A percentile compares a stretch with the other conserved stretches of the same genome.
phyloP scores from a whole-genome alignment of 2,113 vertebrate genomes.

The Procavia capensis region DNA sequence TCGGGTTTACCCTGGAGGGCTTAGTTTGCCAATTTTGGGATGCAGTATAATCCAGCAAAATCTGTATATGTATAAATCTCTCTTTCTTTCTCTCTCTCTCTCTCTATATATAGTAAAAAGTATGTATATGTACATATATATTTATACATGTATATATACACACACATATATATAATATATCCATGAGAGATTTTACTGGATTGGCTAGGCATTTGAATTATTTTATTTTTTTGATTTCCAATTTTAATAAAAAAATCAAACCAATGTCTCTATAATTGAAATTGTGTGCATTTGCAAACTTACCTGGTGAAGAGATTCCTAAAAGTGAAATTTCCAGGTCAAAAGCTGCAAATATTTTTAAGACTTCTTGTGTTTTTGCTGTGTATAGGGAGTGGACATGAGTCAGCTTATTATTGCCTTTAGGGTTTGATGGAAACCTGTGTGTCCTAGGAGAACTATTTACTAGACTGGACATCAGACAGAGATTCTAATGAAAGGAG shows the following conservation, averaged over 20 bases:
- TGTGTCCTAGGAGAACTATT: not conserved
- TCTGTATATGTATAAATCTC: no score
- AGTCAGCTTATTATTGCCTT: not conserved
- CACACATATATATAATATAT: no score
- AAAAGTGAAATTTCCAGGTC: conserved; percentile 9
- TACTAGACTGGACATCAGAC: not conserved
- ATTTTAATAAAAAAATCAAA: not conserved
- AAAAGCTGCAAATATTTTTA: conserved; percentile 21
- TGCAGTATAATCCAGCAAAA: not conserved
- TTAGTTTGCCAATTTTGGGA: not conserved
- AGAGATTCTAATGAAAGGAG: conserved; percentile 19
- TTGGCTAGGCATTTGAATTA: not conserved
- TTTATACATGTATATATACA: no score
- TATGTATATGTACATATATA: no score
- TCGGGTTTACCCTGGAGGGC: not conserved
- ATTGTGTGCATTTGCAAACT: not conserved
- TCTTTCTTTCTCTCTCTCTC: no score
- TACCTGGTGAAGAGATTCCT: not conserved
- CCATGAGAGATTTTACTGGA: no score
- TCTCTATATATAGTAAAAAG: no score
- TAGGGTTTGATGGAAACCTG: not conserved
- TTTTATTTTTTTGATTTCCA: not conserved
- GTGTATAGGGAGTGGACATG: not conserved
- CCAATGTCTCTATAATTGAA: not conserved
- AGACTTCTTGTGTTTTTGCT: not conserved